Conservation (phyloP, 2,888 invertebrate species). For the Platycheirus rosarum region DNA sequence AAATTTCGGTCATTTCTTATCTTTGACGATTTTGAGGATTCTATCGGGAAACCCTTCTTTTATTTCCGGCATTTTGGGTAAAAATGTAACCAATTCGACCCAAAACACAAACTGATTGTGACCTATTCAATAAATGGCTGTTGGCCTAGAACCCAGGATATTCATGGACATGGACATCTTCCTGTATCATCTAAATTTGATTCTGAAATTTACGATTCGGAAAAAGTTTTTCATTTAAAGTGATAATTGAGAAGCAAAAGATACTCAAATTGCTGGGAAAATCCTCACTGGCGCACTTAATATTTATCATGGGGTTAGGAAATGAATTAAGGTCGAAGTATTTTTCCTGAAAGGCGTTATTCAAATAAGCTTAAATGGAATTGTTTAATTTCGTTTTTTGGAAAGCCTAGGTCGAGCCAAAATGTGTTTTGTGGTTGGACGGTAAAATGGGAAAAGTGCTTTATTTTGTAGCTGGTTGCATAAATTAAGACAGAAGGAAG, state of each 20-base stretch:
- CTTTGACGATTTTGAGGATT: slow-evolving; percentile 14
- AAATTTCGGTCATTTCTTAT: slow-evolving; percentile 37
- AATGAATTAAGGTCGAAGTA: slow-evolving; percentile 36
- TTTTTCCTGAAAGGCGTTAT: slow-evolving; percentile 1
- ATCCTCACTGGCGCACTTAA: slow-evolving; percentile 35
- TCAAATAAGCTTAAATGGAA: slow-evolving; percentile 31
- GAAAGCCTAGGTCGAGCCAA: slow-evolving; percentile 5
- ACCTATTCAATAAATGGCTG: slow-evolving; percentile 53
- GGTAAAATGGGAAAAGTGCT: slow-evolving; percentile 16
- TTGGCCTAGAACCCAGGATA: too few species aligned
- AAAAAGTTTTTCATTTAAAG: slow-evolving; percentile 36
- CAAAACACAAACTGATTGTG: slow-evolving; percentile 37
- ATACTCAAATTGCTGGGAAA: slow-evolving; percentile 12
- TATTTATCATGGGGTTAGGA: slow-evolving; percentile 46
- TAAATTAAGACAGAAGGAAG: too few species aligned
- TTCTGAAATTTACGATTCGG: slow-evolving; percentile 35
- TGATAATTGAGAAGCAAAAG: slow-evolving; percentile 44
- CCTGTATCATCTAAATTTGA: neutral
- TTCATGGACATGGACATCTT: neutral
- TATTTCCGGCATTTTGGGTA: neutral
- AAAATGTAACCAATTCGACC: slow-evolving; percentile 11
- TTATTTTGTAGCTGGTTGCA: slow-evolving; percentile 1
- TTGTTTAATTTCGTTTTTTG: slow-evolving; percentile 26
- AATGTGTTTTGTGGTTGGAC: slow-evolving; percentile 1
- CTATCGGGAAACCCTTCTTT: slow-evolving; percentile 28